These are phyloP conservation scores for Melanitta fusca DNA, from an alignment of 2,797 vertebrate genomes.

Conservation along the genomic window DNA sequence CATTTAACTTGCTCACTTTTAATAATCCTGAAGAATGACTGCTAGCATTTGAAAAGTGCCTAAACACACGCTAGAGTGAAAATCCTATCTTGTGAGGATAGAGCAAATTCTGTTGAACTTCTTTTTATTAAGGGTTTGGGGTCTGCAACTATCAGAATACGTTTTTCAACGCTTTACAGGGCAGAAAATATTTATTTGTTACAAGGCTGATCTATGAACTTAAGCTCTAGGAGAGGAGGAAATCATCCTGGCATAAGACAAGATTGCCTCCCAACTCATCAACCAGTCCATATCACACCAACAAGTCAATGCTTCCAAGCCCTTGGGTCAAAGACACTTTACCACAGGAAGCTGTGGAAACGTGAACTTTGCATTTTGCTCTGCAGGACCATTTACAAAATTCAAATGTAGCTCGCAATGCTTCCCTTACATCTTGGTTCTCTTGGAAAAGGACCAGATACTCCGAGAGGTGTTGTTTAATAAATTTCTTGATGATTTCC, in stretches of 20 bases:
- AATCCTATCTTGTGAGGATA: background rate
- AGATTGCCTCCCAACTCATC: background rate
- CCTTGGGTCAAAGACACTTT: background rate
- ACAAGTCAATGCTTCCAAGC: background rate
- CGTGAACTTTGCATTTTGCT: background rate
- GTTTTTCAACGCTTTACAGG: background rate
- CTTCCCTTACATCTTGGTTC: conserved; percentile 95
- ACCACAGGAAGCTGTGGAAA: conserved; percentile 14
- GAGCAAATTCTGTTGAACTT: background rate
- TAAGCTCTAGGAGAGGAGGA: background rate
- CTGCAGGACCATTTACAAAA: background rate
- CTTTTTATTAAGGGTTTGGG: background rate
- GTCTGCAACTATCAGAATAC: background rate
- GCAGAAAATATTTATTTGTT: background rate
- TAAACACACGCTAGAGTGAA: background rate
- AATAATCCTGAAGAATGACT: background rate
- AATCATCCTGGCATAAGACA: background rate
- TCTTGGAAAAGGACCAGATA: conserved; percentile 98
- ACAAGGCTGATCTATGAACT: background rate
- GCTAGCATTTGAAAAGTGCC: background rate
- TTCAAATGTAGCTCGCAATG: conserved; percentile 15
- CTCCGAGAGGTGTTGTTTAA: conserved; percentile 96
- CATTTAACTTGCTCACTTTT: rapidly evolving
- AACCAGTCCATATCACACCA: background rate
- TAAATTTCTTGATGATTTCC: conserved; percentile 99